Percentiles rank a stretch among this genome's conserved stretches.
Conservation (phyloP, 2,797 vertebrate genomes). For the Coranthus polyacanthus region DNA sequence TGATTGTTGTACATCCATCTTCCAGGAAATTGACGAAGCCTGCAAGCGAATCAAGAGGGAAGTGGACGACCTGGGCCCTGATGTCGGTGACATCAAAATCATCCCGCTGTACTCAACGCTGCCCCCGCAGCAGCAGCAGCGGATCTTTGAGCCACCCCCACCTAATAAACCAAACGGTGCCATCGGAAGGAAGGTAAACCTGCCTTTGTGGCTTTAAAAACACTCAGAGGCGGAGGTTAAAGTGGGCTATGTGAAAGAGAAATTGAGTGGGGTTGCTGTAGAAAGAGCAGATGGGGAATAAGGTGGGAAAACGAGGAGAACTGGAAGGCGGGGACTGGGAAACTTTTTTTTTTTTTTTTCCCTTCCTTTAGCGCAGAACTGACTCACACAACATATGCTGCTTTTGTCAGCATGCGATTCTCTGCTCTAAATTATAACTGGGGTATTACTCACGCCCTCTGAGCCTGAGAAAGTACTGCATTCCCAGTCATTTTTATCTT, state of each 20-base stretch:
- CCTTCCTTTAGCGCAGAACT: conserved; percentile 81
- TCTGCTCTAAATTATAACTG: conserved; percentile 83
- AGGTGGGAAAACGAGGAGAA: conserved; percentile 59
- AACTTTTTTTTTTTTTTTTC: conserved; percentile 42
- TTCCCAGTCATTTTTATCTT: conserved; percentile 71
- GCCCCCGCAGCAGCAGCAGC: conserved; percentile 95
- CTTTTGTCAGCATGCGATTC: conserved; percentile 83
- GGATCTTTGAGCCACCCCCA: conserved; percentile 96
- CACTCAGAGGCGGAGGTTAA: conserved; percentile 37
- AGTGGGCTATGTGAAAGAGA: conserved; percentile 19
- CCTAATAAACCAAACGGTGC: conserved; percentile 93
- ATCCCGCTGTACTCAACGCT: conserved; percentile 97
- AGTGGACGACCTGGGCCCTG: conserved; percentile 95
- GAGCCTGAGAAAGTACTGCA: conserved; percentile 71
- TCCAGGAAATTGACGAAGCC: conserved; percentile 96
- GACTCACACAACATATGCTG: conserved; percentile 87
- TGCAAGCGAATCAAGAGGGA: conserved; percentile 98
- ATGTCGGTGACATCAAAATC: conserved; percentile 98
- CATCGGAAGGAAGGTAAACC: conserved; percentile 94
- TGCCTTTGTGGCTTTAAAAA: conserved; percentile 54
- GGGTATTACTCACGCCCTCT: conserved; percentile 79
- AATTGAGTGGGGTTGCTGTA: conserved; percentile 47
- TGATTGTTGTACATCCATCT: conserved; percentile 46
- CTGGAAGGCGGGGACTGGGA: conserved; percentile 59
- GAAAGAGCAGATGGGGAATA: conserved; percentile 64